Conservation (phyloP, 2,113 vertebrate species). For the Capreolus pygargus region DNA sequence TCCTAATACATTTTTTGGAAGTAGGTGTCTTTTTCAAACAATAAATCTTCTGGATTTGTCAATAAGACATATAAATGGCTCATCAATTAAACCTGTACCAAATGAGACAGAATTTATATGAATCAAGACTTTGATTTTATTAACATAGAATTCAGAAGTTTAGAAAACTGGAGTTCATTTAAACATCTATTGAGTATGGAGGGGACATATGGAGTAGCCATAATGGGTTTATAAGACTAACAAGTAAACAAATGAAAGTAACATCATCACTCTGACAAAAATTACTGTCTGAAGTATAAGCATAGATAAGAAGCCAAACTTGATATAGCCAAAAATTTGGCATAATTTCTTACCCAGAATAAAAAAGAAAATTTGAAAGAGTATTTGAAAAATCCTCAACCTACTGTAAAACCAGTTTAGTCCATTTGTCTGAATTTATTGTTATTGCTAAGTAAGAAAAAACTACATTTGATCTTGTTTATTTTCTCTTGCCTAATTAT, state of each 20-base stretch:
- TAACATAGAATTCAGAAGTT: not conserved
- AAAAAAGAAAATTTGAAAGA: not conserved
- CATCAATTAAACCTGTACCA: not conserved
- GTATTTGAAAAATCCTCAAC: not conserved
- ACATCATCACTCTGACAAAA: not conserved
- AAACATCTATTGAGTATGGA: not conserved
- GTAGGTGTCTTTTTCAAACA: not conserved
- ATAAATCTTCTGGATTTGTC: not conserved
- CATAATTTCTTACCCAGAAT: not conserved
- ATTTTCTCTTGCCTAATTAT: not conserved
- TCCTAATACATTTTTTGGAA: not conserved
- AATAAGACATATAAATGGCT: not conserved
- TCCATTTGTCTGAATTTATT: not conserved
- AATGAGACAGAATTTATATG: not conserved
- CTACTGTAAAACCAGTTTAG: not conserved
- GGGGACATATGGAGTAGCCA: not conserved
- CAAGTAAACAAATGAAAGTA: not conserved
- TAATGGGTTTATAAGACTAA: not conserved
- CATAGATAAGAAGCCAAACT: not conserved
- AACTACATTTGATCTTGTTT: not conserved
- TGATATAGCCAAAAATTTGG: not conserved
- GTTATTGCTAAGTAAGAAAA: not conserved
- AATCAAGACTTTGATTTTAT: not conserved
- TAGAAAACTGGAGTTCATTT: not conserved
- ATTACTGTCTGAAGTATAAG: not conserved